phyloP scores from a whole-genome alignment of 2,113 vertebrate species.

The Sinocyclocheilus anshuiensis region DNA sequence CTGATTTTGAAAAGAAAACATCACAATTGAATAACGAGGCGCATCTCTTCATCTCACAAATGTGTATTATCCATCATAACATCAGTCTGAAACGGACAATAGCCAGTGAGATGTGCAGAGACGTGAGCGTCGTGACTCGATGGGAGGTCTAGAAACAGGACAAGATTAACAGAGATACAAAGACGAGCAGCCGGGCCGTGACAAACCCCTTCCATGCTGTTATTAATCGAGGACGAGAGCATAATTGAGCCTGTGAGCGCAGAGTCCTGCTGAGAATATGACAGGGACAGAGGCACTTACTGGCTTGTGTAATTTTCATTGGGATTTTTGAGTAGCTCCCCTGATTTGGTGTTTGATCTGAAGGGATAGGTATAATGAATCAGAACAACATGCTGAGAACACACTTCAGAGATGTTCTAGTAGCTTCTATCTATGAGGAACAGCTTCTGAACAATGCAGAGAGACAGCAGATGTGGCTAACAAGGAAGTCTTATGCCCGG shows the following conservation, averaged over 20 bases:
- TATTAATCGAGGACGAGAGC: background rate
- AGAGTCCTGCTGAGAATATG: slow-evolving; percentile 1
- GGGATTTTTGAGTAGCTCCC: background rate
- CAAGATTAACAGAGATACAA: background rate
- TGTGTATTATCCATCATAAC: background rate
- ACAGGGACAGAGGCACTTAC: background rate
- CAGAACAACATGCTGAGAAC: background rate
- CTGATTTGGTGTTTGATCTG: background rate
- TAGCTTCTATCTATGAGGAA: background rate
- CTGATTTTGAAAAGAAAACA: background rate
- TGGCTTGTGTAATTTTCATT: background rate
- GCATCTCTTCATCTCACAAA: background rate
- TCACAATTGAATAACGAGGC: background rate
- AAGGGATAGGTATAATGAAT: background rate
- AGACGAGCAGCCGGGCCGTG: background rate
- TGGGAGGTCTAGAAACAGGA: slow-evolving; percentile 9
- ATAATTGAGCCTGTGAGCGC: slow-evolving; percentile 4
- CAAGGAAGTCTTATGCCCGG: background rate
- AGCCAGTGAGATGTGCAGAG: background rate
- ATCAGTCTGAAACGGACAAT: background rate
- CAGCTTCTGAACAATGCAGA: background rate
- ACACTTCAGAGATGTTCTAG: background rate
- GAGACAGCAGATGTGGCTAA: background rate
- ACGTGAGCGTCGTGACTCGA: background rate
- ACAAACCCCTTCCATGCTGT: background rate